These are phyloP conservation scores for Thymelicus sylvestris DNA, from an alignment of 2,888 invertebrate species.

Conservation along the genomic window DNA sequence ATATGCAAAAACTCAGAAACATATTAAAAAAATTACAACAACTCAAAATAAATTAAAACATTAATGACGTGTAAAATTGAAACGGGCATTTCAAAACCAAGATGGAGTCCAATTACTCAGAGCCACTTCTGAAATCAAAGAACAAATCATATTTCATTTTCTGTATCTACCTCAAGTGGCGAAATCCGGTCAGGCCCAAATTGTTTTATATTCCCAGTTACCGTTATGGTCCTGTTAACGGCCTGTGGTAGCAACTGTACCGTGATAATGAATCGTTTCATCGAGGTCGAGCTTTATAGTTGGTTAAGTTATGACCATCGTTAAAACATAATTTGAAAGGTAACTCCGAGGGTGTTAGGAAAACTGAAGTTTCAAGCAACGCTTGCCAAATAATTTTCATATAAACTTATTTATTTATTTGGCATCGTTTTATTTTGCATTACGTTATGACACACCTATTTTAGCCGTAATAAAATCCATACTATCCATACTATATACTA, in stretches of 20 bases:
- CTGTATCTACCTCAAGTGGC: conserved; percentile 20
- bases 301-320: conserved; percentile 54
- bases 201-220: conserved; percentile 37
- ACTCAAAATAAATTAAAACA: no score
- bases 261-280: conserved; percentile 53
- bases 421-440: no score
- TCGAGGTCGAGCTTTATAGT: conserved; percentile 50
- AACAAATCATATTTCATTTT: conserved; percentile 31
- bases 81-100: neutral
- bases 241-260: conserved; percentile 52
- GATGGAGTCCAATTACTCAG: neutral
- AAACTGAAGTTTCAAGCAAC: neutral
- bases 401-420: no score
- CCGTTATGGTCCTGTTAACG: conserved; percentile 48
- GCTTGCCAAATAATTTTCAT: neutral
- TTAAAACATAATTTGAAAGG: conserved; percentile 49
- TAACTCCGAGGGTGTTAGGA: conserved; percentile 24
- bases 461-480: no score
- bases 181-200: conserved; percentile 24
- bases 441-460: no score
- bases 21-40: no score
- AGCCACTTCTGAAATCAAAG: conserved; percentile 1
- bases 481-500: no score
- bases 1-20: no score
- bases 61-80: no score